A percentile compares a stretch with the other conserved stretches of the same genome.
Conservation (phyloP, 2,113 vertebrate species). For the Brevimyrus niger region DNA sequence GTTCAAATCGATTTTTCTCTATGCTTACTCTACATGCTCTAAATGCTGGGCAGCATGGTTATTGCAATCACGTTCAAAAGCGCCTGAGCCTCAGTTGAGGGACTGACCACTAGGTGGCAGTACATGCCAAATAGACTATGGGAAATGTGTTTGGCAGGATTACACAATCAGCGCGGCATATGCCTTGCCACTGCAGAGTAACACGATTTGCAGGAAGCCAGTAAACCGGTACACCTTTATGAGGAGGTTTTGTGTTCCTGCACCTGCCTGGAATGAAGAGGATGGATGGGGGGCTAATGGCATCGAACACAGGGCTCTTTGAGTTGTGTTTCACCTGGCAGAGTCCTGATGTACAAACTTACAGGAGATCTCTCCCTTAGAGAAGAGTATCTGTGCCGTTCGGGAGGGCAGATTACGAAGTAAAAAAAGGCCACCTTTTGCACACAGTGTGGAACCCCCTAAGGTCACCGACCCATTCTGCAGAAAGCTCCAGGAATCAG, state of each 20-base stretch:
- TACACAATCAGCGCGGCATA: conserved; percentile 22
- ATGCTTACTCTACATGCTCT: background rate
- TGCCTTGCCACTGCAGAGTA: background rate
- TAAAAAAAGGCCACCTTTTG: background rate
- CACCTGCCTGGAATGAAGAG: background rate
- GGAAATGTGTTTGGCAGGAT: background rate
- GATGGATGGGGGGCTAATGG: background rate
- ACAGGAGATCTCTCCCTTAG: background rate
- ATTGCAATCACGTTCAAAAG: background rate
- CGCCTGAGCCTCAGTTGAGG: background rate
- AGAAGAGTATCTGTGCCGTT: background rate
- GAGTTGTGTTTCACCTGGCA: background rate
- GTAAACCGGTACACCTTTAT: background rate
- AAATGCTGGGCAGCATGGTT: background rate
- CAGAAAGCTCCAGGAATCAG: background rate
- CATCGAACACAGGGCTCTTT: background rate
- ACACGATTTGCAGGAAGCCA: background rate
- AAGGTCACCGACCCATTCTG: background rate
- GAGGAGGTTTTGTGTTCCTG: background rate
- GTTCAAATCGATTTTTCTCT: background rate
- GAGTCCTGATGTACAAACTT: background rate
- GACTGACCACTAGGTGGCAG: conserved; percentile 26
- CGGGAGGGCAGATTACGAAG: background rate
- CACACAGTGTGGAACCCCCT: background rate
- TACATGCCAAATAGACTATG: conserved; percentile 31